A percentile compares a stretch with the other conserved stretches of the same genome.
These are phyloP conservation scores for Andrena flavipes DNA, from an alignment of 2,888 invertebrate species.

Conservation along the genomic window DNA sequence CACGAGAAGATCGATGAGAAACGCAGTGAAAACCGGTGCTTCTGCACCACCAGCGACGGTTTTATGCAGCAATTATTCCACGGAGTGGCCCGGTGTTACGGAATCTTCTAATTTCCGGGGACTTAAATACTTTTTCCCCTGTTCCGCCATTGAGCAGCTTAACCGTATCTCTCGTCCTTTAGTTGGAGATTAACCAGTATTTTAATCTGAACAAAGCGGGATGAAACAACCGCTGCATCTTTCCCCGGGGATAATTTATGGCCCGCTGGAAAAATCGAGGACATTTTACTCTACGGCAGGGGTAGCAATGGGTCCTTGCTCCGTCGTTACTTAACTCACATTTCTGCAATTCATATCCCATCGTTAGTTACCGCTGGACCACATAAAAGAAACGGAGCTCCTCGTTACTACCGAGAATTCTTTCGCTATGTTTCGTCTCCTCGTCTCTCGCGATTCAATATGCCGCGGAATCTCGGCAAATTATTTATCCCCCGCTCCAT, in stretches of 20 bases:
- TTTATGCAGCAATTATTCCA: slow-evolving; percentile 30
- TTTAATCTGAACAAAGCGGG: neutral
- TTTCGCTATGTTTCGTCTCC: neutral
- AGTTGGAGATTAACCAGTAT: neutral
- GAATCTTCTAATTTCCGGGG: slow-evolving; percentile 16
- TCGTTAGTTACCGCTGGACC: neutral
- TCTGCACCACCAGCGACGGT: neutral
- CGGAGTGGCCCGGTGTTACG: neutral
- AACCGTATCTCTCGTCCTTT: neutral
- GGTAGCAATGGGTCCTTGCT: neutral
- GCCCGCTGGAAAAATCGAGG: neutral
- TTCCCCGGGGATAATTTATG: neutral
- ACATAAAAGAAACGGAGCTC: neutral
- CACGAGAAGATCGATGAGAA: slow-evolving; percentile 13
- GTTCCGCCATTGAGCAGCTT: neutral
- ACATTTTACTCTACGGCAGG: no score
- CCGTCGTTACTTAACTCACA: neutral
- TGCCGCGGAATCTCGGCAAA: neutral
- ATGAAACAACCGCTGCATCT: no score
- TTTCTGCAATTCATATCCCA: neutral
- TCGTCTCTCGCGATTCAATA: neutral
- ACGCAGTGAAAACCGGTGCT: neutral
- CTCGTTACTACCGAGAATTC: no score
- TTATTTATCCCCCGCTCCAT: slow-evolving; percentile 2
- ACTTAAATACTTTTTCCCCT: neutral